phyloP scores from a whole-genome alignment of 2,797 vertebrate species.

The Rallus crepitans region DNA sequence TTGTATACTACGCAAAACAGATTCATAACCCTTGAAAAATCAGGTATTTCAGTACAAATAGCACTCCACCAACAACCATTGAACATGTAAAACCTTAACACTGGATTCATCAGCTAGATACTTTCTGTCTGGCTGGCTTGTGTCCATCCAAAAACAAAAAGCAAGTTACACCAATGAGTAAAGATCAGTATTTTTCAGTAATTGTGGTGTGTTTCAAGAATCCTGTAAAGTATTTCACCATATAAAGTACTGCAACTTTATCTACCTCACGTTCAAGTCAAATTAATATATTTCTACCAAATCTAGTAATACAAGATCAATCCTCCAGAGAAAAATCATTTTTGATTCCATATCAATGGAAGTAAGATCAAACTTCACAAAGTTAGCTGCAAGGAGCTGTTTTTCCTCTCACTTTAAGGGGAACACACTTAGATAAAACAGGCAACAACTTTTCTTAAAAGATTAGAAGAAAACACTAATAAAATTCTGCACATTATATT shows the following conservation, averaged over 20 bases:
- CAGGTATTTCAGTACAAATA: background rate
- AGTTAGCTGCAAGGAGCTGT: background rate
- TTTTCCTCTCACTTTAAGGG: background rate
- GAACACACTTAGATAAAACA: background rate
- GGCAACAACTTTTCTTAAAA: background rate
- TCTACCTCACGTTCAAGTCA: background rate
- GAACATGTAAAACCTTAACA: fast-evolving
- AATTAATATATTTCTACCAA: background rate
- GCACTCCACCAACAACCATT: background rate
- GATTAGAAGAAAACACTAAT: background rate
- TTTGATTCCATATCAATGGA: background rate
- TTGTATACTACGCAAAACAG: background rate
- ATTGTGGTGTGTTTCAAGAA: background rate
- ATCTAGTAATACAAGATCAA: background rate
- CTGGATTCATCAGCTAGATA: background rate
- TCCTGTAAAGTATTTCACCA: background rate
- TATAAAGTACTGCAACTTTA: background rate
- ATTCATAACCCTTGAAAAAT: background rate
- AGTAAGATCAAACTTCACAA: background rate
- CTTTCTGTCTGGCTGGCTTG: background rate
- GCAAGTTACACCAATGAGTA: background rate
- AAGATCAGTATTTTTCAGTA: background rate
- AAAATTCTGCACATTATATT: background rate
- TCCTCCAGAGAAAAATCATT: background rate
- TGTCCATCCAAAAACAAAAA: background rate